A percentile compares a stretch with the other conserved stretches of the same genome.
Evolutionary conservation across 2,113 vertebrate species (phyloP).

Genomic region (Solea solea): DNA sequence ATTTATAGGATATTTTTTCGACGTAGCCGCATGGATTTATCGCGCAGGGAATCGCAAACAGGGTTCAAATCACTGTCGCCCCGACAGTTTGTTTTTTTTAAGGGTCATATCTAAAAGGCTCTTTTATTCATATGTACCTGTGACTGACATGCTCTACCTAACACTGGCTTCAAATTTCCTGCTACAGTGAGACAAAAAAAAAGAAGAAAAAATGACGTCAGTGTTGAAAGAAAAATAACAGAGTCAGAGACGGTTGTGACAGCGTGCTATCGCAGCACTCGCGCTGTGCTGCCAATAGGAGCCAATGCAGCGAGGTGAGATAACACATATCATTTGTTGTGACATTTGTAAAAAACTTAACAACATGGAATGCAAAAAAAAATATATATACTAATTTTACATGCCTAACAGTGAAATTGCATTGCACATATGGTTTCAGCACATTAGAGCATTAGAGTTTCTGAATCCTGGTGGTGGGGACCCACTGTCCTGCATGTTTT

Average conservation of each 20-base stretch:
- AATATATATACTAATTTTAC: background rate
- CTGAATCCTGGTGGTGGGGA: too few relatives aligned
- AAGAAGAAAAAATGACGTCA: constrained; percentile 19
- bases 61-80: background rate
- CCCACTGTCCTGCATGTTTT: too few relatives aligned
- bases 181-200: constrained; percentile 3
- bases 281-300: background rate
- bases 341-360: background rate
- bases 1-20: background rate
- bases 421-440: background rate
- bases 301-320: constrained; percentile 8
- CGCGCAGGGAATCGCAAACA: constrained; percentile 15
- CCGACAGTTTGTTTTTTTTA: too few relatives aligned
- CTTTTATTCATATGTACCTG: too few relatives aligned
- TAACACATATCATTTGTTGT: background rate
- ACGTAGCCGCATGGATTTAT: constrained; percentile 10
- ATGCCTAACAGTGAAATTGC: too few relatives aligned
- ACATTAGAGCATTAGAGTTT: background rate
- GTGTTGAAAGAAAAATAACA: constrained; percentile 15
- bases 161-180: too few relatives aligned
- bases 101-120: too few relatives aligned
- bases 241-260: constrained; percentile 14
- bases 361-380: background rate
- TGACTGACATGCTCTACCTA: too few relatives aligned
- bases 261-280: background rate